Percentiles rank a stretch among this genome's conserved stretches.
Conservation (phyloP, 2,797 vertebrate genomes). For the Vireo griseus region DNA sequence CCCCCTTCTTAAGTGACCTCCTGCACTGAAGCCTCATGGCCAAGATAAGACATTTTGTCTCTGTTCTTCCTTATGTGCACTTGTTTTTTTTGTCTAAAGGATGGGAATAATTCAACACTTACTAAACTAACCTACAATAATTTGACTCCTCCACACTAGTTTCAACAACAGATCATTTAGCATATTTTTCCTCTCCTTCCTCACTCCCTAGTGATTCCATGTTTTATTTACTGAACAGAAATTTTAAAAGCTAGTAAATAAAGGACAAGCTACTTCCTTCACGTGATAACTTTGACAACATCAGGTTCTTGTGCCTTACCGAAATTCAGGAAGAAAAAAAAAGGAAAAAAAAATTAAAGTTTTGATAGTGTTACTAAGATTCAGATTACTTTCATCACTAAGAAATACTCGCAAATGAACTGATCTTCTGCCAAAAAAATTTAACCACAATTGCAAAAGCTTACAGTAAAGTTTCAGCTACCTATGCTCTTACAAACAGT, state of each 20-base stretch:
- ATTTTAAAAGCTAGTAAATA: neutral
- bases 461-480: neutral
- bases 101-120: neutral
- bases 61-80: fast-evolving
- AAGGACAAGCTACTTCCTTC: neutral
- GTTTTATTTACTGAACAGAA: neutral
- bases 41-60: neutral
- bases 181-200: neutral
- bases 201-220: neutral
- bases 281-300: neutral
- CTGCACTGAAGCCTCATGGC: neutral
- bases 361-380: neutral
- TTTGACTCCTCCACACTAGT: neutral
- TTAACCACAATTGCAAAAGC: neutral
- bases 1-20: neutral
- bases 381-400: neutral
- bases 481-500: neutral
- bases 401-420: neutral
- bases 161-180: neutral
- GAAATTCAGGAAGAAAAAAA: neutral
- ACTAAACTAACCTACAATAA: neutral
- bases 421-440: neutral
- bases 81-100: neutral
- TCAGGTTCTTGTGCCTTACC: neutral
- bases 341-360: neutral